These are phyloP conservation scores for Arvicanthis niloticus DNA, from an alignment of 2,113 vertebrate genomes.

Conservation along the genomic window DNA sequence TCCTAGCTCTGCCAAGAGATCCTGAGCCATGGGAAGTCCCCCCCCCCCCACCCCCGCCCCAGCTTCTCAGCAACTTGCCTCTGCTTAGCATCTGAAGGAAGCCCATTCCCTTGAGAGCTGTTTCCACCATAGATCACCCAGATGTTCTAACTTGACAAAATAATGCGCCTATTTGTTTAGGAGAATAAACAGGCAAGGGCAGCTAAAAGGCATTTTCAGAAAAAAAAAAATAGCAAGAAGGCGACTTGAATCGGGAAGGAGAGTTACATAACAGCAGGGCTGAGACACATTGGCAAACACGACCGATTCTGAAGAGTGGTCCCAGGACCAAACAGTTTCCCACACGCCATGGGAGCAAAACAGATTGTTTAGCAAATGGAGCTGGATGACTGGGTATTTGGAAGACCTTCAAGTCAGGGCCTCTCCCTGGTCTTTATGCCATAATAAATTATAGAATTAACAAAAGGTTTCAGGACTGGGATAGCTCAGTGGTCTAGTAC, in stretches of 20 bases:
- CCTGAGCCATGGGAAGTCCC: neutral
- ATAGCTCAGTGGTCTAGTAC: neutral
- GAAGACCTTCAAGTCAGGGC: neutral
- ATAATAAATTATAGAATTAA: neutral
- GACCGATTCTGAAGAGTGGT: neutral
- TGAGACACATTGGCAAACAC: neutral
- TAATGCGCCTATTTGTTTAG: neutral
- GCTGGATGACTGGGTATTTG: neutral
- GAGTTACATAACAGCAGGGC: neutral
- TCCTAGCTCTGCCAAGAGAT: neutral
- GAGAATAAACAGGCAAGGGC: constrained; percentile 30
- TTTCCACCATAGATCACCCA: neutral
- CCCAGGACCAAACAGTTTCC: neutral
- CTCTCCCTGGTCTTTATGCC: neutral
- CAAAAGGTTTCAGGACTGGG: neutral
- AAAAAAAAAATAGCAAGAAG: constrained; percentile 46
- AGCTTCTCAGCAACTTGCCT: no score
- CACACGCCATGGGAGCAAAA: neutral
- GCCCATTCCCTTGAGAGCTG: neutral
- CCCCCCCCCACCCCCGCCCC: accelerated
- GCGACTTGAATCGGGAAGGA: neutral
- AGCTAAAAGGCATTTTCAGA: neutral
- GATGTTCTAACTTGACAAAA: constrained; percentile 26
- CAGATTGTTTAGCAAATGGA: neutral
- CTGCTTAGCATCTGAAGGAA: neutral